Evolutionary conservation across 2,888 invertebrate species (phyloP).

Genomic region (Seira ritae): DNA sequence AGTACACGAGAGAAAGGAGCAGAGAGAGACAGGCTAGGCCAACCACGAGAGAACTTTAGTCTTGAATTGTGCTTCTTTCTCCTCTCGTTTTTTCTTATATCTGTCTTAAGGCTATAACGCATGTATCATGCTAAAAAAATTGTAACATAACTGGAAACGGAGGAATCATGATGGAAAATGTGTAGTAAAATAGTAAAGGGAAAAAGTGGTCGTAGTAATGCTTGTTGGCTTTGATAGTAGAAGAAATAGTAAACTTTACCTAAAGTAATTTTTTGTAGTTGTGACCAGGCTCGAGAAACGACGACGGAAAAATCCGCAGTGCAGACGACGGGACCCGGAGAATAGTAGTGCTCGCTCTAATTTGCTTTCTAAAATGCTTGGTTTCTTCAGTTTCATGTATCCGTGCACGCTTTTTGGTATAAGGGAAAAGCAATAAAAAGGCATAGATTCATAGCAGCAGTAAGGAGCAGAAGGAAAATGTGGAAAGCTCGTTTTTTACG

Average conservation of each 20-base stretch:
- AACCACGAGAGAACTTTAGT: conserved; percentile 47
- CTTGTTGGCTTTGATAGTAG: background rate
- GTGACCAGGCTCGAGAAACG: conserved; percentile 63
- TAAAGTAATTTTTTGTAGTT: conserved; percentile 46
- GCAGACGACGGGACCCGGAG: conserved; percentile 69
- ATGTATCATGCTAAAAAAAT: conserved; percentile 18
- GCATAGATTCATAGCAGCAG: conserved; percentile 19
- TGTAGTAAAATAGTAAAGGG: conserved; percentile 19
- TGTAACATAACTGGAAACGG: background rate
- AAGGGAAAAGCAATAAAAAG: conserved; percentile 14
- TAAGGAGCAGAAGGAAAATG: background rate
- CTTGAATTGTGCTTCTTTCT: conserved; percentile 45
- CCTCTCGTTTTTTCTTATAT: conserved; percentile 15
- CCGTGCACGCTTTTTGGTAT: conserved; percentile 13
- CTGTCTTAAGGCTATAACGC: conserved; percentile 24
- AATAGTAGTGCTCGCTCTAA: conserved; percentile 28
- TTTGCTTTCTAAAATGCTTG: conserved; percentile 19
- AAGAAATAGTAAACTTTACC: conserved; percentile 11
- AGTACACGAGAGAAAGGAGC: no score
- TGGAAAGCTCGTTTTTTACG: conserved; percentile 8
- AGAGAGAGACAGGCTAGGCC: conserved; percentile 34
- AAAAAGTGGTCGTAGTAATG: conserved; percentile 8
- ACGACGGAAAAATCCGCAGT: conserved; percentile 72
- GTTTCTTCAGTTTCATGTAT: conserved; percentile 5
- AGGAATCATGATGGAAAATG: conserved; percentile 16